phyloP scores from a whole-genome alignment of 1,140 invertebrate species.

The Scaptomyza montana region DNA sequence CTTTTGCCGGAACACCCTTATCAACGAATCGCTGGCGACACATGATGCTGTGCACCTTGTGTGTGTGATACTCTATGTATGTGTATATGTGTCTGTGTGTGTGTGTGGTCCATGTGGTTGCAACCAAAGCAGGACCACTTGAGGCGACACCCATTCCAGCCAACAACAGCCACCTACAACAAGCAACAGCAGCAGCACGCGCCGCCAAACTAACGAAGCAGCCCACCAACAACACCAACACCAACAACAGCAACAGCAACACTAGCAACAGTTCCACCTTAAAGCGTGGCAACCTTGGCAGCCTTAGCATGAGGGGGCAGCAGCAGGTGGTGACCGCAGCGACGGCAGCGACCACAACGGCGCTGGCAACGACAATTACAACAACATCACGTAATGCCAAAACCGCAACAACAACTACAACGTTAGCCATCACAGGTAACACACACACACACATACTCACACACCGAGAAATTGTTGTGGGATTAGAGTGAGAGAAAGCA shows the following conservation, averaged over 20 bases:
- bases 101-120: conserved; percentile 65
- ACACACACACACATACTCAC: conserved; percentile 3
- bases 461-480: conserved; percentile 8
- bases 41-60: conserved; percentile 1
- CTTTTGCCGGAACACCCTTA: conserved; percentile 2
- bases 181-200: conserved; percentile 51
- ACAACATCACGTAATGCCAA: conserved; percentile 78
- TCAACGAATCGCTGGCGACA: conserved; percentile 30
- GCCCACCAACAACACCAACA: conserved; percentile 58
- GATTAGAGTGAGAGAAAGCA: background rate
- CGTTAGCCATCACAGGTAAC: conserved; percentile 81
- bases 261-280: conserved; percentile 50
- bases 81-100: conserved; percentile 12
- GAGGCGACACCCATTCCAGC: conserved; percentile 66
- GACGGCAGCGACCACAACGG: conserved; percentile 70
- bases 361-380: conserved; percentile 77
- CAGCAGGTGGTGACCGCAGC: conserved; percentile 63
- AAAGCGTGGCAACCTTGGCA: conserved; percentile 39
- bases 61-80: conserved; percentile 16
- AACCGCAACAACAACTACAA: conserved; percentile 77
- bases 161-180: conserved; percentile 50
- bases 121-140: conserved; percentile 81
- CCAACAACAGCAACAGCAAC: conserved; percentile 37
- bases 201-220: conserved; percentile 73
- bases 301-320: conserved; percentile 16